A percentile compares a stretch with the other conserved stretches of the same genome.
phyloP scores from a whole-genome alignment of 2,888 invertebrate species.

The Palloptera scutellata region DNA sequence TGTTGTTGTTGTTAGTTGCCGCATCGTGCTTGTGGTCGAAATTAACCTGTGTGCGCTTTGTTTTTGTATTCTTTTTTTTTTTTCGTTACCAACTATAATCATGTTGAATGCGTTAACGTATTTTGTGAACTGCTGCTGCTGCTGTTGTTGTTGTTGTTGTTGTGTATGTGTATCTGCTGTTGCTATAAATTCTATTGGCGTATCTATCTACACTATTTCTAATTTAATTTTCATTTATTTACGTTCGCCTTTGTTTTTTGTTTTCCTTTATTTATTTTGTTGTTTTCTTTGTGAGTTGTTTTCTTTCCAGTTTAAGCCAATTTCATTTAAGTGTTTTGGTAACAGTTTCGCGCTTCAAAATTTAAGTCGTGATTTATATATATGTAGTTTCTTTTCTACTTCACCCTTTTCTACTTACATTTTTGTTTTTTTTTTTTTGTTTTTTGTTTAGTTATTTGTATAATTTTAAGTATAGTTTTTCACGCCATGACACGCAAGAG shows the following conservation, averaged over 20 bases:
- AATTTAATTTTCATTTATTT: slow-evolving; percentile 45
- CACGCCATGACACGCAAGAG: slow-evolving; percentile 55
- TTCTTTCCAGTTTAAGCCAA: slow-evolving; percentile 46
- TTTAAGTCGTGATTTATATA: slow-evolving; percentile 54
- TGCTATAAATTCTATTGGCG: slow-evolving; percentile 44
- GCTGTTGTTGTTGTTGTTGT: slow-evolving; percentile 43
- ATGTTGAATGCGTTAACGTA: slow-evolving; percentile 11
- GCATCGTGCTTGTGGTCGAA: slow-evolving; percentile 14
- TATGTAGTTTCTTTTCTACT: slow-evolving; percentile 41
- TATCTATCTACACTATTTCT: slow-evolving; percentile 57
- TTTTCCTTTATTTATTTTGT: neutral
- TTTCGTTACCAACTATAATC: no score
- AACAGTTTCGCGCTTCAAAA: slow-evolving; percentile 55
- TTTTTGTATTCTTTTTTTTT: no score
- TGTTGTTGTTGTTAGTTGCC: slow-evolving; percentile 10
- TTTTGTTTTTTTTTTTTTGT: no score
- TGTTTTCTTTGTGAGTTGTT: slow-evolving; percentile 15
- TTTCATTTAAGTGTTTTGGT: slow-evolving; percentile 57
- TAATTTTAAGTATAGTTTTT: slow-evolving; percentile 55
- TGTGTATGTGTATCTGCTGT: slow-evolving; percentile 46
- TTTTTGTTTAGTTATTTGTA: slow-evolving; percentile 2
- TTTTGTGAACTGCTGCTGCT: neutral
- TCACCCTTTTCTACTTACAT: neutral
- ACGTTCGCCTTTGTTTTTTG: slow-evolving; percentile 24
- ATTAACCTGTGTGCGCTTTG: no score